Conservation (phyloP, 2,888 invertebrate genomes). For the Cyclophora punctaria region DNA sequence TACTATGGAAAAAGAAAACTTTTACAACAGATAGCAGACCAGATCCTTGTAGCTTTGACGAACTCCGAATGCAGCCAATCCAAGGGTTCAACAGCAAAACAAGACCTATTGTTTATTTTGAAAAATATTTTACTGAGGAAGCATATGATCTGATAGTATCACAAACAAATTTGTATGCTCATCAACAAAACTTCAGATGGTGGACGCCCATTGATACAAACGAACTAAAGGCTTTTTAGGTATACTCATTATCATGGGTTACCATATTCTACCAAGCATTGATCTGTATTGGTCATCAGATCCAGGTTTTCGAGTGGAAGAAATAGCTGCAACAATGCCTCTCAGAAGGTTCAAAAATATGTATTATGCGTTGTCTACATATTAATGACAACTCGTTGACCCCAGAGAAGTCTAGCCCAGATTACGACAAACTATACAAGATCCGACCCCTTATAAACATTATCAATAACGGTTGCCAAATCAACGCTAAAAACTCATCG, state of each 20-base stretch:
- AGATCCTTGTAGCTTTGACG: background rate
- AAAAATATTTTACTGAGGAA: constrained; percentile 15
- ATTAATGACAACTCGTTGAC: constrained; percentile 5
- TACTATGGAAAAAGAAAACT: no score
- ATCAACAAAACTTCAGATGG: constrained; percentile 6
- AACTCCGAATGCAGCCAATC: background rate
- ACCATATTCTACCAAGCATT: constrained; percentile 8
- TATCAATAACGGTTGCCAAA: constrained; percentile 7
- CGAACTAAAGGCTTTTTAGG: constrained; percentile 8
- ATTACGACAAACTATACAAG: constrained; percentile 2
- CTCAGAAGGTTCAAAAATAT: constrained; percentile 10
- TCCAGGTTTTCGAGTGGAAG: constrained; percentile 11
- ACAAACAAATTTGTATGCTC: constrained; percentile 25
- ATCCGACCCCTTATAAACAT: constrained; percentile 9
- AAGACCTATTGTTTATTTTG: background rate
- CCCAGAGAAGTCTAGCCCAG: constrained; percentile 1
- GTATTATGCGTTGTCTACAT: constrained; percentile 6
- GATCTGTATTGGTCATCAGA: constrained; percentile 15
- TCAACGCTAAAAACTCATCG: constrained; percentile 6
- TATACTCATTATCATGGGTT: constrained; percentile 14
- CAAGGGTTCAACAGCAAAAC: background rate
- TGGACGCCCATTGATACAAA: background rate
- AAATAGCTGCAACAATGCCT: constrained; percentile 9
- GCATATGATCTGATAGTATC: constrained; percentile 24
- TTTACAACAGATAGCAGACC: background rate